Percentiles rank a stretch among this genome's conserved stretches.
Conservation (phyloP, 1,140 invertebrate species). For the Zaprionus africanus region DNA sequence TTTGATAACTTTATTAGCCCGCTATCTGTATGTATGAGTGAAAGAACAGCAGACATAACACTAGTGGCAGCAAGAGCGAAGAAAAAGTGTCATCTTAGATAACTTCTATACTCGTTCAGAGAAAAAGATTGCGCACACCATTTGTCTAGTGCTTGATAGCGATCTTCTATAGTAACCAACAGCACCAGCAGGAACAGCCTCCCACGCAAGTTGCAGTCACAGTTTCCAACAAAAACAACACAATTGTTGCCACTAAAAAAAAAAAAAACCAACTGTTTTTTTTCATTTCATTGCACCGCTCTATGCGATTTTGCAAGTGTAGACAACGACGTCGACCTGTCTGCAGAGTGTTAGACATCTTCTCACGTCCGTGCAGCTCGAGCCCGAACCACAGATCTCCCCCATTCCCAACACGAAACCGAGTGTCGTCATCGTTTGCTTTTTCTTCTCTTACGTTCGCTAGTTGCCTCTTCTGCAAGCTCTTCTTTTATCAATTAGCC, state of each 20-base stretch:
- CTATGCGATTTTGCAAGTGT: constrained; percentile 71
- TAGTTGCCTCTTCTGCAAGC: constrained; percentile 6
- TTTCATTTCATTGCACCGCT: constrained; percentile 47
- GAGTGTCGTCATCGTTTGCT: constrained; percentile 63
- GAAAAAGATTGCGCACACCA: constrained; percentile 80
- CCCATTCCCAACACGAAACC: not conserved
- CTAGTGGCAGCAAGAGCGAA: constrained; percentile 25
- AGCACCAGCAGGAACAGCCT: constrained; percentile 58
- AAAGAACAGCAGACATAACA: constrained; percentile 26
- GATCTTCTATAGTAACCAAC: constrained; percentile 62
- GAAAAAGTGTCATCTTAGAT: constrained; percentile 75
- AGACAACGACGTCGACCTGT: constrained; percentile 68
- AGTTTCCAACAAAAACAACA: constrained; percentile 61
- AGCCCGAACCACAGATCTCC: constrained; percentile 29
- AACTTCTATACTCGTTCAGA: constrained; percentile 67
- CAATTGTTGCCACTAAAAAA: constrained; percentile 60
- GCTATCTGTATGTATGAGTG: not conserved
- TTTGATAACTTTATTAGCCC: constrained; percentile 71
- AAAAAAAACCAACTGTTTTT: constrained; percentile 57
- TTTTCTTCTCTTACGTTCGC: constrained; percentile 27
- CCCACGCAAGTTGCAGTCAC: constrained; percentile 73
- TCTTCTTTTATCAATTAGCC: constrained; percentile 73
- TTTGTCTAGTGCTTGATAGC: constrained; percentile 79
- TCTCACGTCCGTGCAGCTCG: constrained; percentile 64
- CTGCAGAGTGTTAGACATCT: constrained; percentile 81